Percentiles rank a stretch among this genome's conserved stretches.
These are phyloP conservation scores for Chiropotes sagulatus DNA, from an alignment of 2,797 vertebrate genomes.

Conservation along the genomic window DNA sequence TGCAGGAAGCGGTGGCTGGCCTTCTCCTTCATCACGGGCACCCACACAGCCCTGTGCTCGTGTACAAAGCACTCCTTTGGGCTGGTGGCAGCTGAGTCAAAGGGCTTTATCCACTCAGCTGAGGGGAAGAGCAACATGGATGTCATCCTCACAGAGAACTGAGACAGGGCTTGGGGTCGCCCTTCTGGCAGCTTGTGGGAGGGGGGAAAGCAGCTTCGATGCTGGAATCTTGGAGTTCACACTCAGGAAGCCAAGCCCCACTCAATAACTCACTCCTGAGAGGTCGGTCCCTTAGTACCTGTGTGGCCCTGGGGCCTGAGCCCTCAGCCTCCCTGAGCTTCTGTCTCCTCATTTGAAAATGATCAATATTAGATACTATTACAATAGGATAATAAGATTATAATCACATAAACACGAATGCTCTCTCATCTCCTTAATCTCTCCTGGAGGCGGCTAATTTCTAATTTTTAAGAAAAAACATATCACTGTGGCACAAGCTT, in stretches of 20 bases:
- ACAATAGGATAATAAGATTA: accelerated
- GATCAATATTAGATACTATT: too few relatives aligned
- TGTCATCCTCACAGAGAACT: neutral
- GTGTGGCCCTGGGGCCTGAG: too few relatives aligned
- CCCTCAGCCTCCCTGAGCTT: neutral
- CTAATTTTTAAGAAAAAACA: neutral
- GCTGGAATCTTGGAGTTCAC: too few relatives aligned
- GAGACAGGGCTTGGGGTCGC: neutral
- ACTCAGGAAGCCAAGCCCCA: neutral
- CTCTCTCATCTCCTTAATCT: neutral
- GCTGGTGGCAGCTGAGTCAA: conserved; percentile 46
- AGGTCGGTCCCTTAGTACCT: neutral
- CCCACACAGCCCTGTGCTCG: conserved; percentile 83
- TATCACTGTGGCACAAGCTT: neutral
- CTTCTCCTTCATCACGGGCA: conserved; percentile 90
- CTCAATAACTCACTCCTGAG: neutral
- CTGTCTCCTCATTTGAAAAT: neutral
- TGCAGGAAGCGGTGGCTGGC: conserved; percentile 85
- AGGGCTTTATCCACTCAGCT: conserved; percentile 78
- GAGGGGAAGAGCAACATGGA: neutral
- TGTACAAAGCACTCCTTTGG: conserved; percentile 86
- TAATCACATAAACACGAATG: accelerated
- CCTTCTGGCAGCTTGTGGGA: neutral
- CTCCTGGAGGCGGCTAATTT: neutral
- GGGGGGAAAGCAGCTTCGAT: accelerated